phyloP scores from a whole-genome alignment of 2,797 vertebrate species.

The Vipera latastei region DNA sequence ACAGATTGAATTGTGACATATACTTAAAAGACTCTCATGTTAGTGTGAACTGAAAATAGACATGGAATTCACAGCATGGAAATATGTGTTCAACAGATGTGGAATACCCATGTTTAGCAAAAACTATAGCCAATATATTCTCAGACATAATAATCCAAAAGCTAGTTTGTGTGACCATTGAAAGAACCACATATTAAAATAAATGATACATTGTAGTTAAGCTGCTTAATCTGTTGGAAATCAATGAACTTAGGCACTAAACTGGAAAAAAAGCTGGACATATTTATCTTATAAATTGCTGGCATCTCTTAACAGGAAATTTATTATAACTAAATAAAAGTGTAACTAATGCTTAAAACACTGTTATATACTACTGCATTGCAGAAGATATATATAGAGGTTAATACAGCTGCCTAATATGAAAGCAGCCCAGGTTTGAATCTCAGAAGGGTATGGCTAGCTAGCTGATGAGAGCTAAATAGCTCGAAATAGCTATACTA shows the following conservation, averaged over 20 bases:
- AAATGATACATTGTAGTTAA: not conserved
- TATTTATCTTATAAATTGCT: not conserved
- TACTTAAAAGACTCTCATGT: not conserved
- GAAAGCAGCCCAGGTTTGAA: too few species aligned
- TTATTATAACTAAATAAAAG: not conserved
- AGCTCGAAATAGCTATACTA: too few species aligned
- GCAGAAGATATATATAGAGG: not conserved
- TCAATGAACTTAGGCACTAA: not conserved
- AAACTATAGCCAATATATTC: not conserved
- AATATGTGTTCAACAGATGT: not conserved
- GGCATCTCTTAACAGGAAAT: not conserved
- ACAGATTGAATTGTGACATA: not conserved
- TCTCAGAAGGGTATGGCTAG: too few species aligned
- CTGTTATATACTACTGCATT: not conserved
- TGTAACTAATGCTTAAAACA: not conserved
- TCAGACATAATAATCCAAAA: slow-evolving; percentile 7
- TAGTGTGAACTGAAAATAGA: not conserved
- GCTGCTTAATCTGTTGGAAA: not conserved
- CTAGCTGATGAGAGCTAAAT: too few species aligned
- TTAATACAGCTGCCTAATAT: too few species aligned
- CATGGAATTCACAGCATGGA: not conserved
- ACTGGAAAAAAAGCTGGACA: not conserved
- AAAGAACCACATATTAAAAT: not conserved
- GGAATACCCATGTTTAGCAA: slow-evolving; percentile 3
- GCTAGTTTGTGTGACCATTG: not conserved